Evolutionary conservation across 1,140 invertebrate genomes (phyloP).

Genomic region (Drosophila jambulina): DNA sequence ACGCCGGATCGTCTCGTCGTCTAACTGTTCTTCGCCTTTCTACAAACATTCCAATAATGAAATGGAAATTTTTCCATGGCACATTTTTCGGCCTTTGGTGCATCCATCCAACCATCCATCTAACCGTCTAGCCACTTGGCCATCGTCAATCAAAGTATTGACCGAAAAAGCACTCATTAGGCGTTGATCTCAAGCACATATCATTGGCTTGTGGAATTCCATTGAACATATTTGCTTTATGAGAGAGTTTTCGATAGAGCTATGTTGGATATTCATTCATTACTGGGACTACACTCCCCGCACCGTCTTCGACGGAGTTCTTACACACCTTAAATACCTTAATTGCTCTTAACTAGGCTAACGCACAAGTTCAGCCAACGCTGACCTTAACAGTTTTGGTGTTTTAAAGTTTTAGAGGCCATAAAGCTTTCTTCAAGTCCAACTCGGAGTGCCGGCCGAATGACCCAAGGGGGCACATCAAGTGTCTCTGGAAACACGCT

Average conservation of each 20-base stretch:
- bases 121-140: background rate
- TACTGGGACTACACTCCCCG: background rate
- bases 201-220: background rate
- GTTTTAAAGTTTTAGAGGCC: background rate
- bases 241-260: background rate
- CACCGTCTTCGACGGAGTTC: background rate
- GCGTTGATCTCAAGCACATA: slow-evolving; percentile 2
- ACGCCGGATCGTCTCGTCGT: slow-evolving; percentile 36
- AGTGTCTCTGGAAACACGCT: slow-evolving; percentile 27
- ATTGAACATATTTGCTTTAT: background rate
- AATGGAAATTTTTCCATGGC: slow-evolving; percentile 58
- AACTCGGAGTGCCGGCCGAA: slow-evolving; percentile 7
- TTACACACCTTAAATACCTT: background rate
- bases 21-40: slow-evolving; percentile 81
- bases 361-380: slow-evolving; percentile 4
- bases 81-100: slow-evolving; percentile 14
- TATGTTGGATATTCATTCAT: background rate
- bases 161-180: slow-evolving; percentile 8
- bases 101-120: background rate
- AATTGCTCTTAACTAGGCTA: slow-evolving; percentile 11
- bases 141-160: slow-evolving; percentile 6
- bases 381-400: slow-evolving; percentile 3
- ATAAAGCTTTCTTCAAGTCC: slow-evolving; percentile 4
- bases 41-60: slow-evolving; percentile 74
- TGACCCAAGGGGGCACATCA: slow-evolving; percentile 32